A percentile compares a stretch with the other conserved stretches of the same genome.
These are phyloP conservation scores for Argyra leucocephala DNA, from an alignment of 2,888 invertebrate species.

Conservation along the genomic window DNA sequence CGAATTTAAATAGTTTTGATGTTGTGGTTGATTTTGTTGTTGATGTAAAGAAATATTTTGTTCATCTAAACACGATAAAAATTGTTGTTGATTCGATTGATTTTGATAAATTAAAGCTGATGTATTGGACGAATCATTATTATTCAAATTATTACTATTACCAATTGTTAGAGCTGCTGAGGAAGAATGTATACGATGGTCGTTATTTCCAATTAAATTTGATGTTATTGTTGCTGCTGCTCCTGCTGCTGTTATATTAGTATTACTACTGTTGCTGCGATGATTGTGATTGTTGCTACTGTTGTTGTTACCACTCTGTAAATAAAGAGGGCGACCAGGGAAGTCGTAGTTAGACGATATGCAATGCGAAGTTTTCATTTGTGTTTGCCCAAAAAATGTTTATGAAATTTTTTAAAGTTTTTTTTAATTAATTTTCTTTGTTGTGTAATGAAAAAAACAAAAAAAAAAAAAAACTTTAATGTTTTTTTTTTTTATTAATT, in stretches of 20 bases:
- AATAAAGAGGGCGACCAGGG: slow-evolving; percentile 29
- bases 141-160: neutral
- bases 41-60: slow-evolving; percentile 1
- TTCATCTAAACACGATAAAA: slow-evolving; percentile 5
- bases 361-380: slow-evolving; percentile 35
- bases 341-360: slow-evolving; percentile 33
- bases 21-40: neutral
- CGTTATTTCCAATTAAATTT: neutral
- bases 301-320: slow-evolving; percentile 27
- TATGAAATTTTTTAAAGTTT: neutral
- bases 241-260: slow-evolving; percentile 9
- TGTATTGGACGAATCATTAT: neutral
- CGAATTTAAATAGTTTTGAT: neutral
- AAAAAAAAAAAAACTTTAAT: no score
- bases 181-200: neutral
- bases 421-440: no score
- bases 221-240: slow-evolving; percentile 19
- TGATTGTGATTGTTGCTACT: slow-evolving; percentile 21
- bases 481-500: no score
- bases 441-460: no score
- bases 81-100: slow-evolving; percentile 9
- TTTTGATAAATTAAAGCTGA: neutral
- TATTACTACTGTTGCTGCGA: slow-evolving; percentile 15
- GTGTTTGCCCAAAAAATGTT: slow-evolving; percentile 19
- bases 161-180: neutral